Conservation (phyloP, 2,888 invertebrate species). For the Apodemia mormo region DNA sequence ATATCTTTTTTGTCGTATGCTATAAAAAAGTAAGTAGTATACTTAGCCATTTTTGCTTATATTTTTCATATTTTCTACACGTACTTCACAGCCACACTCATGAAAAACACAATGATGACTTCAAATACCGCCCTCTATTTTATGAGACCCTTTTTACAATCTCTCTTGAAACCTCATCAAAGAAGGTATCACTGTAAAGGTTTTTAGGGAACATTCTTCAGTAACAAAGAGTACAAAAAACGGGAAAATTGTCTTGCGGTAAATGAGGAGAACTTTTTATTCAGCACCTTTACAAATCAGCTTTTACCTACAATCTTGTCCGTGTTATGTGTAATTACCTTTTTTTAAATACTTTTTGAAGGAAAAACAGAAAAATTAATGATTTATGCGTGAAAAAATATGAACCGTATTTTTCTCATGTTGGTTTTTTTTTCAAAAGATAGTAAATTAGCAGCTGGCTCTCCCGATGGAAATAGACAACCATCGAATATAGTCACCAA, state of each 20-base stretch:
- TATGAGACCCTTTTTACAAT: constrained; percentile 15
- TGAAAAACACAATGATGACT: background rate
- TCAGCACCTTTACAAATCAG: background rate
- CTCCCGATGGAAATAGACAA: no score
- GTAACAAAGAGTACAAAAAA: constrained; percentile 7
- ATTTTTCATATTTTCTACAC: background rate
- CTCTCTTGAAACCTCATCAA: constrained; percentile 15
- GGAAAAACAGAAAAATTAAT: no score
- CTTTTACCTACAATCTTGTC: background rate
- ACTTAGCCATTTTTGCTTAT: no score
- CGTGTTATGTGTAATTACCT: background rate
- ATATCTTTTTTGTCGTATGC: no score
- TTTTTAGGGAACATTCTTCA: constrained; percentile 14
- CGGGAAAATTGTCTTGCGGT: constrained; percentile 9
- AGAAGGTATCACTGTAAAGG: constrained; percentile 14
- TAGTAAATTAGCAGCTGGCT: no score
- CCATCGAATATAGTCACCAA: no score
- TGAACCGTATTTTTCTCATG: background rate
- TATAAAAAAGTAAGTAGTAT: no score
- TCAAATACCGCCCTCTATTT: background rate
- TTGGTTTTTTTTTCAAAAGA: background rate
- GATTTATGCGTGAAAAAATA: background rate
- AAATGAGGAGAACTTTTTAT: constrained; percentile 8
- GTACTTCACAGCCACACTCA: background rate
- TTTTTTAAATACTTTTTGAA: background rate